Evolutionary conservation across 35 echinoderm and acorn worm species (phyloP), one percentile per base, ranked within the genome.

Genomic region (Diadema setosum): DNA sequence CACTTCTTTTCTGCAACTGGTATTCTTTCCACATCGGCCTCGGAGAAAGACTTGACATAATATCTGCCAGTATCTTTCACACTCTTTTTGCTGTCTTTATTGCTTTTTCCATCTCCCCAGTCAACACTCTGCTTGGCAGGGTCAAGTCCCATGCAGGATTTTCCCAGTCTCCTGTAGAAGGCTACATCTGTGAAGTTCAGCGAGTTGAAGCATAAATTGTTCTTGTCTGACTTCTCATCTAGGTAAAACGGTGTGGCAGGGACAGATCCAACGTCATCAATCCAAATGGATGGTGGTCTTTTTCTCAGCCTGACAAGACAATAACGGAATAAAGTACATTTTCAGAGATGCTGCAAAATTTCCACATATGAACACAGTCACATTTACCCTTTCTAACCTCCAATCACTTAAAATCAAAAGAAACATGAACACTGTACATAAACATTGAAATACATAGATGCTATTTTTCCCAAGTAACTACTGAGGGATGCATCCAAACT

Each of bases 181-280:
- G 93, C 96, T 5, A 82, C 65, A 75, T 99, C 92, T 18, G 85
- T 91, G 55, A 85, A 91, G 81, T 99, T 69, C 8, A 99, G 73
- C 35, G 82, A 85, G 34, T 99, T 85, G 56, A 99, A 94, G 80
- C 92, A 85, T 1, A 99, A 83, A 29, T 99, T 99, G 83, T 92
- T 94, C 63, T 52, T 59, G 55, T 99, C 89, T 36, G 81, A 24
- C 70, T 92, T 94, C 8, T 60, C 80, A 80, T 99, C 96, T 14
- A 94, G 36, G 45, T 56, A 89, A 43, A 88, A 91, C 1, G 57
- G 39, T 36, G 14, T 65, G 5, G 27, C 52, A 14, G 86, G 36
- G 2, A 33, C 2, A 40, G 46, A 41, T 37, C n/a, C 63, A 11
- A 81, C 48, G 26, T 95, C 94, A 91, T 84, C 89, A 42, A 88